These are phyloP conservation scores for Zaprionus capensis DNA, from an alignment of 1,140 invertebrate genomes.

Conservation along the genomic window DNA sequence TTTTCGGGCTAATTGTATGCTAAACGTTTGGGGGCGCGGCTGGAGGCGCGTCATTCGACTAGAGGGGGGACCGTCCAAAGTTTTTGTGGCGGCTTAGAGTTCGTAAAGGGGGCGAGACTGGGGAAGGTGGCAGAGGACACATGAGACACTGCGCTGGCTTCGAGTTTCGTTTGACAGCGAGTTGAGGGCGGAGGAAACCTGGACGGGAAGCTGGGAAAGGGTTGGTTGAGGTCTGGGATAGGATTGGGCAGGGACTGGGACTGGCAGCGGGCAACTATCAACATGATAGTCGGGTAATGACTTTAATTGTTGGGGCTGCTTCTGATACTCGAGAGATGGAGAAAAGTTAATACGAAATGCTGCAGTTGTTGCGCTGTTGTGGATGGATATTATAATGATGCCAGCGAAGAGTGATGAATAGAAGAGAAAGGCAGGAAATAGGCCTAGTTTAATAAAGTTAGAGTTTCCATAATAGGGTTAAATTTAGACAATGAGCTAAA, in stretches of 20 bases:
- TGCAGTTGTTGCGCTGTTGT: conserved; percentile 1
- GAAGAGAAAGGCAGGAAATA: neutral
- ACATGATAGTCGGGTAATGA: conserved; percentile 73
- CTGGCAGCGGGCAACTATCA: conserved; percentile 48
- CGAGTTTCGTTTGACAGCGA: conserved; percentile 23
- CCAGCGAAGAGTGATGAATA: neutral
- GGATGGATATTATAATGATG: conserved; percentile 33
- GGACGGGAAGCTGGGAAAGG: neutral
- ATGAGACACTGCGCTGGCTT: conserved; percentile 52
- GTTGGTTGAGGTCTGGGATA: neutral
- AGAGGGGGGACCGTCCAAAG: conserved; percentile 50
- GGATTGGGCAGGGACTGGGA: neutral
- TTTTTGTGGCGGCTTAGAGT: conserved; percentile 68
- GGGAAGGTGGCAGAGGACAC: conserved; percentile 32
- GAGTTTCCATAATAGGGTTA: neutral
- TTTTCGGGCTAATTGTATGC: conserved; percentile 78
- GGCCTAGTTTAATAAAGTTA: neutral
- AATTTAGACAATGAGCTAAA: neutral
- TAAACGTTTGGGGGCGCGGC: conserved; percentile 67
- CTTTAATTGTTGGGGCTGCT: conserved; percentile 62
- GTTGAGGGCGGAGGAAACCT: neutral
- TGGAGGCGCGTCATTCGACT: conserved; percentile 29
- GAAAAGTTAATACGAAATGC: conserved; percentile 30
- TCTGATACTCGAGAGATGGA: conserved; percentile 14
- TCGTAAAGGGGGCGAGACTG: conserved; percentile 6